Conservation (phyloP, 1,140 invertebrate species). For the Streblospio benedicti region DNA sequence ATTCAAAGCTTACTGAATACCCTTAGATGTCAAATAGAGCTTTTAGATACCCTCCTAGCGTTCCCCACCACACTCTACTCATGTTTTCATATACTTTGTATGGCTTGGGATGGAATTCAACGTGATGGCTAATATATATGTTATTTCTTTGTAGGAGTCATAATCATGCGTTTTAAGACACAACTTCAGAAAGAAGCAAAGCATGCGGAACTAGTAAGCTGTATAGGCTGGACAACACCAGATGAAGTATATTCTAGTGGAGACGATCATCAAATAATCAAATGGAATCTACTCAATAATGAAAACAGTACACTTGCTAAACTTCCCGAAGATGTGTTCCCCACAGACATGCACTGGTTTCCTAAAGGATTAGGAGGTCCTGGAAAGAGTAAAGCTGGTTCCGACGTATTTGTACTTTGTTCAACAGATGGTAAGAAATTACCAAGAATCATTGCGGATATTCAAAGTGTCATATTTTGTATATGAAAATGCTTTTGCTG, state of each 20-base stretch:
- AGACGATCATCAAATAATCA: conserved; percentile 81
- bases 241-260: conserved; percentile 87
- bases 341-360: conserved; percentile 80
- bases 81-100: too few relatives aligned
- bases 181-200: not conserved
- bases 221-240: conserved; percentile 81
- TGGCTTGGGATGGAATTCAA: too few relatives aligned
- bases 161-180: not conserved
- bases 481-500: not conserved
- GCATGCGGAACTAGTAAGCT: conserved; percentile 68
- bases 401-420: conserved; percentile 76
- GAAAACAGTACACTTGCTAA: conserved; percentile 66
- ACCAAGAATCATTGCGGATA: not conserved
- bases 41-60: too few relatives aligned
- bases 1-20: too few relatives aligned
- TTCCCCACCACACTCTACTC: too few relatives aligned
- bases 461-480: not conserved
- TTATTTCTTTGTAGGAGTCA: too few relatives aligned
- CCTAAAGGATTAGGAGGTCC: conserved; percentile 49
- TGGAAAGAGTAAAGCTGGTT: conserved; percentile 58
- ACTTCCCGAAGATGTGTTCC: conserved; percentile 72
- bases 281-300: conserved; percentile 73
- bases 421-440: conserved; percentile 68
- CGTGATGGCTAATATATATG: too few relatives aligned
- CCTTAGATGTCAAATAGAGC: too few relatives aligned